Percentiles rank a stretch among this genome's conserved stretches.
These are phyloP conservation scores for Antedon mediterranea DNA, from an alignment of 53 echinoderm and acorn worm genomes.

Conservation along the genomic window DNA sequence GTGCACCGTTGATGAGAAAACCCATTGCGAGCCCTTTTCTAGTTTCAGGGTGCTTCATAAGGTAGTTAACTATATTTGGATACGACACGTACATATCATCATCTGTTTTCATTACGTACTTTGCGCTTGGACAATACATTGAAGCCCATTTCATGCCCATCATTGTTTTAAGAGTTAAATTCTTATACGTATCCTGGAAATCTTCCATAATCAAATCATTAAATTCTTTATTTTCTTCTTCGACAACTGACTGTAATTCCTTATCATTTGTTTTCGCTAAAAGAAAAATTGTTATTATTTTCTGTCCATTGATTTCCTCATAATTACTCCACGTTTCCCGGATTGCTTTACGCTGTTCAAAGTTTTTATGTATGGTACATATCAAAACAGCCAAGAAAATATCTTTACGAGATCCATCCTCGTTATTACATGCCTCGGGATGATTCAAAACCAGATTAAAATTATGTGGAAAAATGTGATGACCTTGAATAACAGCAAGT, in stretches of 20 bases:
- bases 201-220: slow-evolving; percentile 87
- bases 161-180: slow-evolving; percentile 74
- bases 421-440: slow-evolving; percentile 62
- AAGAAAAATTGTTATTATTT: slow-evolving; percentile 56
- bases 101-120: slow-evolving; percentile 77
- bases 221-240: slow-evolving; percentile 54
- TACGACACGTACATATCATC: slow-evolving; percentile 90
- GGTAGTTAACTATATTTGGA: slow-evolving; percentile 45
- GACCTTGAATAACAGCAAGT: not conserved
- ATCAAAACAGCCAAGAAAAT: slow-evolving; percentile 70
- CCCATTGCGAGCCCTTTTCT: slow-evolving; percentile 42
- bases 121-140: slow-evolving; percentile 53
- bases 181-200: slow-evolving; percentile 83
- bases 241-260: slow-evolving; percentile 42
- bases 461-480: slow-evolving; percentile 37
- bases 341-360: slow-evolving; percentile 83
- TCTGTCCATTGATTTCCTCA: slow-evolving; percentile 30
- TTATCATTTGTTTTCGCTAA: slow-evolving; percentile 53
- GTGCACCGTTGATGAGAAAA: slow-evolving; percentile 63
- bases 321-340: slow-evolving; percentile 77
- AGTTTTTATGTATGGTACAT: slow-evolving; percentile 71
- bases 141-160: slow-evolving; percentile 84
- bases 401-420: slow-evolving; percentile 31
- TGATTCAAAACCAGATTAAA: slow-evolving; percentile 63
- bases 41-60: slow-evolving; percentile 15